Evolutionary conservation across 2,888 invertebrate genomes (phyloP), one percentile per base, ranked within the genome.

Genomic region (Cheilosia variabilis): DNA sequence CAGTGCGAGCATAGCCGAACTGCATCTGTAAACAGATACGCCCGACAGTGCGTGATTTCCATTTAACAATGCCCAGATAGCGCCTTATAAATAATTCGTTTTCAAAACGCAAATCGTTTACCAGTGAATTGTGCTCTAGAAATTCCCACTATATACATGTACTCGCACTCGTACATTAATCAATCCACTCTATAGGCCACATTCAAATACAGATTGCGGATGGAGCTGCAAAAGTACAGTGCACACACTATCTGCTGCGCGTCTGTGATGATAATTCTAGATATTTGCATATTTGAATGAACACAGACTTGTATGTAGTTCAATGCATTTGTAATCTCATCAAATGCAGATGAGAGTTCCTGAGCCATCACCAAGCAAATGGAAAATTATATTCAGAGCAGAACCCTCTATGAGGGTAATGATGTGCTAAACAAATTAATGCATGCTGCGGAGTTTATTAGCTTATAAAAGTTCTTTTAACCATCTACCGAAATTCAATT

Each of bases 251-350:
- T 37, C 13, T 37, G 10, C 37, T 37, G 7, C 3, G 17, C 27
- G 19, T 60, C 43, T 60, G 15, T 19, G 60, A 45, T 60, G 24
- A 60, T 60, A 60, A 27, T 27, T 43, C 43, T 2, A 27, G 10
- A 45, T 60, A 24, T 45, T 27, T 60, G 43, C 43, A 60, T 60
- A 60, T 43, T 45, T 27, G 60, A 43, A 43, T 27, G 9, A 60
- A 43, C 43, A 17, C n/a, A 45, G 43, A 10, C 24, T 41, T 22
- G 5, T 13, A 17, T 17, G 47, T 47, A 47, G 34, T 58, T 58
- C 47, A 69, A 69, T 58, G 69, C 57, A 58, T 58, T 69, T 58
- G 69, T 58, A 69, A 58, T 58, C 22, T 69, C n/a, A n/a, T 58
- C 47, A 17, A 69, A 47, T 58, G 47, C 69, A 69, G 47, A 69